These are phyloP conservation scores for Eilema depressum DNA, from an alignment of 2,888 invertebrate species.

Conservation along the genomic window DNA sequence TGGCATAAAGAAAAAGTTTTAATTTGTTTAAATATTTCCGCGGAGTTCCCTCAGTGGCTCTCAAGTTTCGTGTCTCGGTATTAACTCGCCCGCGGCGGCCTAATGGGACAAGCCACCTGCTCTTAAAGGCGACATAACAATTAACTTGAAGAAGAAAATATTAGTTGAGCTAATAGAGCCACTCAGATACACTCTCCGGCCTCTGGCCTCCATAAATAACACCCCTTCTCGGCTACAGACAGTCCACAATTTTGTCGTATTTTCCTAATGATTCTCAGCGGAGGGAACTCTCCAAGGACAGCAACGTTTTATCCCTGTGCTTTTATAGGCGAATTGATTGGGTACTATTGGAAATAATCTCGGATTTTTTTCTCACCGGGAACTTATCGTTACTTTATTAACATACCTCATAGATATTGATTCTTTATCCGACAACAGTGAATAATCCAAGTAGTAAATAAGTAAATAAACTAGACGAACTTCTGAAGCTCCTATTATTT, in stretches of 20 bases:
- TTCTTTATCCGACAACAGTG: constrained; percentile 63
- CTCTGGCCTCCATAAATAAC: constrained; percentile 82
- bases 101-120: constrained; percentile 85
- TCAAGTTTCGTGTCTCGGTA: constrained; percentile 76
- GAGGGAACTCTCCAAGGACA: constrained; percentile 68
- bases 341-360: constrained; percentile 77
- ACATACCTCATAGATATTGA: constrained; percentile 66
- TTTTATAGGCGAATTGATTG: constrained; percentile 83
- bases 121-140: constrained; percentile 85
- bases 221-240: constrained; percentile 74
- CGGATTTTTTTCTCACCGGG: constrained; percentile 62
- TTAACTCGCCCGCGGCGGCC: constrained; percentile 76
- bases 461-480: too few relatives aligned
- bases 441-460: constrained; percentile 67
- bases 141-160: constrained; percentile 85
- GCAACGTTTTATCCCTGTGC: constrained; percentile 69
- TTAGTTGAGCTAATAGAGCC: constrained; percentile 84
- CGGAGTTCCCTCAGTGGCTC: constrained; percentile 69
- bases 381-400: constrained; percentile 69
- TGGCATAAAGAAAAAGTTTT: constrained; percentile 82
- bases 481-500: constrained; percentile 25
- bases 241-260: constrained; percentile 80
- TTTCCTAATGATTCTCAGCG: constrained; percentile 79
- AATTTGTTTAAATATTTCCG: constrained; percentile 86
- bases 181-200: constrained; percentile 80